Base-by-base conservation (phyloP, 2,888 invertebrate species). In the Trichopoda pennipes region DNA sequence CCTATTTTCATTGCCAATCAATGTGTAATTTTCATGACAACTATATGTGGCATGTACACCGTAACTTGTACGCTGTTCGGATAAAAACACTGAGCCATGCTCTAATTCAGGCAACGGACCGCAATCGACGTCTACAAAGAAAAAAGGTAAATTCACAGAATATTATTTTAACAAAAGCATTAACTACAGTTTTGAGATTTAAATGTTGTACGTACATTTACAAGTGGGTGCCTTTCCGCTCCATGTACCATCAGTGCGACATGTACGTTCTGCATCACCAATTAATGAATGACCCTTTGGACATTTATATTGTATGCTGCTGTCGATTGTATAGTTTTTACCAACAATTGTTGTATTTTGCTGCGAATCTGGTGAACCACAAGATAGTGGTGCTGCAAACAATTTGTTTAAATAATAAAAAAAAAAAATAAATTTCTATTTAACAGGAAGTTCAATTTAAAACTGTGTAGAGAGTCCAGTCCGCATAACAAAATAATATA, bases 361-460 rank as follows among this genome's bases (percentile, higher is more conserved):
- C 58, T 94, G 92, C 86, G 96, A 95, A 87, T 97, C 97, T 0
- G 98, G 97, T 88, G 96, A 97, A 16, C 98, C 97, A 88, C 98
- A 98, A 0, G 94, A 93, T 3, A 95, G 93, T 0, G 97, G 97
- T 84, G 94, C 97, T 97, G 91, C 17, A 90, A 89, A 85, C 0
- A 58, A 61, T 17, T 10, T 63, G 16, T 72, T 38, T 17, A 28
- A 28, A 63, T 51, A 44, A 61, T 17, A 17, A 47, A 66, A 49
- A 19, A 17, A 47, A 66, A 49, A 19, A 44, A 63, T 47, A 3
- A 44, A 44, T 17, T 47, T 49, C 17, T 49, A 19, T 49, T 49
- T 47, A 9, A 44, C 42, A 51, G 66, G 63, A 73, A 64, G 42
- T 58, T 35, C 3, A 38, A 35, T 66, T 16, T 49, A 47, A 63